These are phyloP conservation scores for Esox masquinongy DNA, from an alignment of 2,797 vertebrate species.

Conservation along the genomic window DNA sequence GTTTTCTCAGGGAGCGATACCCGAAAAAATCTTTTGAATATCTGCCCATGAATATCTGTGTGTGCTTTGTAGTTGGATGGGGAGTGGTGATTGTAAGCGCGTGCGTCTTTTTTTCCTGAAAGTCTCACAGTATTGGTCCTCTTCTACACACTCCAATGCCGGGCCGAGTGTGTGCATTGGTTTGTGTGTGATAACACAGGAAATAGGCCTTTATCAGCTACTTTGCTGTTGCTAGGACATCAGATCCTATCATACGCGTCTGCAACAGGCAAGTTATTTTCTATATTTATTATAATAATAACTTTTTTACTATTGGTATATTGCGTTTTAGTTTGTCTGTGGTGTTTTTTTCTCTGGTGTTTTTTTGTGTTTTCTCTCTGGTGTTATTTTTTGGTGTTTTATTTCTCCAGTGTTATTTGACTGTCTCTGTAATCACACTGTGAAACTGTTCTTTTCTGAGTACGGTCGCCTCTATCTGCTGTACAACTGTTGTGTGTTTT, in stretches of 20 bases:
- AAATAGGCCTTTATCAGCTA: background rate
- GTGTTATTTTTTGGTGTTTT: no score
- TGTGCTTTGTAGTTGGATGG: background rate
- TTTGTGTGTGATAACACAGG: background rate
- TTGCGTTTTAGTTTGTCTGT: no score
- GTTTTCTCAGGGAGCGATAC: conserved; percentile 64
- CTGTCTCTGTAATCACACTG: no score
- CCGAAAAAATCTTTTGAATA: conserved; percentile 34
- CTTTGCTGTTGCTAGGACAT: background rate
- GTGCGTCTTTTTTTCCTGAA: background rate
- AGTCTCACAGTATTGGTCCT: background rate
- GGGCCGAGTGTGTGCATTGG: background rate
- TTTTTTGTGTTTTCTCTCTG: no score
- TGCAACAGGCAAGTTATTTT: no score
- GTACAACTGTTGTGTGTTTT: background rate
- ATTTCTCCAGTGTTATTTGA: no score
- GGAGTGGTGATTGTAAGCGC: background rate
- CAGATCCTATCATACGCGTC: background rate
- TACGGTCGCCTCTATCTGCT: no score
- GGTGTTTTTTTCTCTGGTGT: no score
- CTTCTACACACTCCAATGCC: background rate
- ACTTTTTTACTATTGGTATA: no score
- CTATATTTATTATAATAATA: no score
- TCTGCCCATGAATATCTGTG: background rate
- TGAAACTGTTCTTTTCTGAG: no score